These are phyloP conservation scores for Mormyrus proboscirostris DNA, from an alignment of 2,797 vertebrate species.

Conservation along the genomic window DNA sequence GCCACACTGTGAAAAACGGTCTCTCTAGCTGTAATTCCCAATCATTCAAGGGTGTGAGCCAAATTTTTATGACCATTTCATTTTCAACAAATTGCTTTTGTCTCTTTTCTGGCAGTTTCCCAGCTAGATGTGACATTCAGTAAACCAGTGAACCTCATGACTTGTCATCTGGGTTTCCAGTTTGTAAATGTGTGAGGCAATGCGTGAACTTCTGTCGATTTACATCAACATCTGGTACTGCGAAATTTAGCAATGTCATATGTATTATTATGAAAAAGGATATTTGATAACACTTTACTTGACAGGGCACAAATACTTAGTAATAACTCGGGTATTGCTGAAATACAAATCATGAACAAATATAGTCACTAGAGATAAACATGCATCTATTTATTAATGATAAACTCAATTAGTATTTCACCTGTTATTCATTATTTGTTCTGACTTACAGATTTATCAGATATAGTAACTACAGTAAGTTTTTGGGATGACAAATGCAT, in stretches of 20 bases:
- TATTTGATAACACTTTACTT: not conserved
- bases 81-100: conserved; percentile 16
- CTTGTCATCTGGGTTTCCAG: not conserved
- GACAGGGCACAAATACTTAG: not conserved
- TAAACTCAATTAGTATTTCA: not conserved
- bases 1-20: not conserved
- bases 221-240: not conserved
- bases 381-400: not conserved
- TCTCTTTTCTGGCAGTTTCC: not conserved
- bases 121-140: not conserved
- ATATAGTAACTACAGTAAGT: not conserved
- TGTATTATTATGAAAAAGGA: not conserved
- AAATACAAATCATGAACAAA: not conserved
- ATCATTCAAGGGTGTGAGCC: not conserved
- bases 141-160: not conserved
- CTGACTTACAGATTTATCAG: not conserved
- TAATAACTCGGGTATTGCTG: not conserved
- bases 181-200: not conserved
- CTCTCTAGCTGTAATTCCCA: not conserved
- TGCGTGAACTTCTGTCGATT: not conserved
- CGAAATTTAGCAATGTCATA: not conserved
- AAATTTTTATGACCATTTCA: conserved; percentile 14
- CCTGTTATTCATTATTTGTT: not conserved
- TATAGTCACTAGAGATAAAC: not conserved
- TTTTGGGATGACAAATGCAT: not conserved